Conservation (phyloP, 2,888 invertebrate genomes). For the Sinhomidia bicolor region DNA sequence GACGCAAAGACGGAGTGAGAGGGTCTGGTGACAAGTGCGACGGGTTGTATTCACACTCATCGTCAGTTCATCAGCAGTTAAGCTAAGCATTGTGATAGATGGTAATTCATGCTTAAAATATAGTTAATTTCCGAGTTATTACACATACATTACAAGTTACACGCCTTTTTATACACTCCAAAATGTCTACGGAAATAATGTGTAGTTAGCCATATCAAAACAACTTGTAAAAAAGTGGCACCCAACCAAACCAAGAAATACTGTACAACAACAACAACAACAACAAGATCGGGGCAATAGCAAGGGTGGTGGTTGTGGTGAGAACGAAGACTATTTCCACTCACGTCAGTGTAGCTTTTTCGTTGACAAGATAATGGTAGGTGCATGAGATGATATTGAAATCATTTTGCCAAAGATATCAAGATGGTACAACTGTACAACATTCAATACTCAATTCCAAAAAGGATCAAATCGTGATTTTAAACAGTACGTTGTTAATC, state of each 20-base stretch:
- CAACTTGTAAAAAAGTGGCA: neutral
- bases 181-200: neutral
- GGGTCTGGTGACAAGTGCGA: too few species aligned
- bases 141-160: neutral
- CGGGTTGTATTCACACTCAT: too few species aligned
- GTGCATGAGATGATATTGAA: neutral
- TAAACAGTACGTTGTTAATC: neutral
- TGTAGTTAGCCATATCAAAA: neutral
- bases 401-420: slow-evolving; percentile 1
- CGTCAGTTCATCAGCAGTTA: too few species aligned
- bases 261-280: too few species aligned
- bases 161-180: too few species aligned
- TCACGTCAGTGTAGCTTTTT: neutral
- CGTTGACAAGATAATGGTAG: slow-evolving; percentile 15
- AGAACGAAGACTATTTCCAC: neutral
- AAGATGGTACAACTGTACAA: neutral
- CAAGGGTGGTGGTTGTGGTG: neutral
- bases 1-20: too few species aligned
- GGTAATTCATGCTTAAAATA: too few species aligned
- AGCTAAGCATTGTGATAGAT: too few species aligned
- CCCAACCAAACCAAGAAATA: neutral
- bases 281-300: neutral
- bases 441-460: neutral
- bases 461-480: neutral
- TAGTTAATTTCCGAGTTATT: neutral